These are phyloP conservation scores for Linurgus olivaceus DNA, from an alignment of 2,797 vertebrate species.

Conservation along the genomic window DNA sequence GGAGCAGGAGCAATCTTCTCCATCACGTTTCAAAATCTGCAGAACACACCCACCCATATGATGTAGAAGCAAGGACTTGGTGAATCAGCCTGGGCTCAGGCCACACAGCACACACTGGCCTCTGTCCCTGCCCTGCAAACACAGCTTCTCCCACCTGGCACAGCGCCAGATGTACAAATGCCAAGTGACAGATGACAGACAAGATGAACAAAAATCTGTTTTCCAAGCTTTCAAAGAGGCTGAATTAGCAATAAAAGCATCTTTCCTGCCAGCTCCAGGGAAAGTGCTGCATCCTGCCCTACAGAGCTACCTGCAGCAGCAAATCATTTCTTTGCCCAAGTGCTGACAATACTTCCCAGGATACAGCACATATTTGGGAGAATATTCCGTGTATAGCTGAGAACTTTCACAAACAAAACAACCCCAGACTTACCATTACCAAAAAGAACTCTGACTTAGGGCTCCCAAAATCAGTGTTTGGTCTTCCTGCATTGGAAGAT, in stretches of 20 bases:
- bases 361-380: neutral
- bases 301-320: neutral
- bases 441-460: neutral
- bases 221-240: neutral
- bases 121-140: neutral
- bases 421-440: neutral
- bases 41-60: neutral
- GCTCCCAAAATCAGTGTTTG: neutral
- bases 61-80: neutral
- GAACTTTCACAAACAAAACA: neutral
- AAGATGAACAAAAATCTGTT: neutral
- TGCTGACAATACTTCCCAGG: neutral
- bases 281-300: neutral
- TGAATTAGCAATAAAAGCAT: neutral
- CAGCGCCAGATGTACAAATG: neutral
- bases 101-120: neutral
- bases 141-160: neutral
- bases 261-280: neutral
- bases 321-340: neutral
- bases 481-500: neutral
- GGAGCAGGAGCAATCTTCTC: neutral
- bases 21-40: neutral
- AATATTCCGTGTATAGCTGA: neutral
- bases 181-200: neutral
- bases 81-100: neutral